Evolutionary conservation across 2,888 invertebrate genomes (phyloP).

Genomic region (Tupiocoris notatus): DNA sequence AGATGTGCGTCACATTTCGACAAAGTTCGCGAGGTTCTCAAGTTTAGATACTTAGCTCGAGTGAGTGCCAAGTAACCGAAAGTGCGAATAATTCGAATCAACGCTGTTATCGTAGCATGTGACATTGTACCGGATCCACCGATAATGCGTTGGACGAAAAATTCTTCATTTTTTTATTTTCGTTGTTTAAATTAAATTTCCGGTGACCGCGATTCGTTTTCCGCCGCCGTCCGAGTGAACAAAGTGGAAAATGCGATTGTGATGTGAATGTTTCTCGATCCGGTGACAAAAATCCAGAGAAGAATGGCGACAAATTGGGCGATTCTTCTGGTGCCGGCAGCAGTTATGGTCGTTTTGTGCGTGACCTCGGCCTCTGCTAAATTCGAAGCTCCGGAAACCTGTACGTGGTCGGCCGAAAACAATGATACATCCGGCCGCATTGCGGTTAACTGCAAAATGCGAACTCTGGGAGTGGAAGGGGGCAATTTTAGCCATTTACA

Average conservation of each 20-base stretch:
- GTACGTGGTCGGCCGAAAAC: constrained; percentile 57
- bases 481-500: constrained; percentile 64
- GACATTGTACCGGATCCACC: not conserved
- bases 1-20: constrained; percentile 13
- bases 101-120: not conserved
- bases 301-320: constrained; percentile 3
- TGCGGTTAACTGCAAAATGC: constrained; percentile 66
- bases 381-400: constrained; percentile 53
- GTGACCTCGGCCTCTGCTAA: constrained; percentile 19
- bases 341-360: constrained; percentile 6
- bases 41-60: not conserved
- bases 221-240: not conserved
- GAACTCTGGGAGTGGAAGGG: constrained; percentile 64
- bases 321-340: constrained; percentile 24
- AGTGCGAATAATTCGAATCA: not conserved
- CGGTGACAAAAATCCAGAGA: too few species aligned
- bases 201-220: not conserved
- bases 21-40: not conserved
- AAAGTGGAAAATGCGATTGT: constrained; percentile 21
- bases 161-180: not conserved
- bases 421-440: constrained; percentile 55
- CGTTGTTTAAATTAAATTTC: not conserved
- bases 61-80: not conserved
- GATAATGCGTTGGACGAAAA: not conserved
- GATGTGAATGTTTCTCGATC: constrained; percentile 30